Evolutionary conservation across 2,797 vertebrate species (phyloP).

Genomic region (Sebastes hopkinsi): DNA sequence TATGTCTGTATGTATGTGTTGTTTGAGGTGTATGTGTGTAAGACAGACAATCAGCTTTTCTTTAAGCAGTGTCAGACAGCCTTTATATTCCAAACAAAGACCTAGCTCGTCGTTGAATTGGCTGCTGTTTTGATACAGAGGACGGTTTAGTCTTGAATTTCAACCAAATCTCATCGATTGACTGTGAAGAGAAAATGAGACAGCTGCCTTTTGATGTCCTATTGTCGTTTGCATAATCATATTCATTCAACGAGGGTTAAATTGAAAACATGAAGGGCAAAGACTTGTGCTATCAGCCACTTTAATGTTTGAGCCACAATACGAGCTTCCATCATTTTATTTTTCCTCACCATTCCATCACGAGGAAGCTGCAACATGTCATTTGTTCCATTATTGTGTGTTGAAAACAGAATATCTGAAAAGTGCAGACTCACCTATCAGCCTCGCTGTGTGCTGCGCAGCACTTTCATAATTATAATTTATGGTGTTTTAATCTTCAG

Average conservation of each 20-base stretch:
- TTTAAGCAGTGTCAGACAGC: neutral
- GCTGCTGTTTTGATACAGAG: conserved; percentile 11
- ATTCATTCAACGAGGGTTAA: conserved; percentile 40
- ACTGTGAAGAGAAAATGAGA: conserved; percentile 30
- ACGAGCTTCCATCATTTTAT: neutral
- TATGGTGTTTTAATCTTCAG: neutral
- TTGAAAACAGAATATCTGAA: neutral
- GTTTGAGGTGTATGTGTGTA: neutral
- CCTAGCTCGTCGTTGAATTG: neutral
- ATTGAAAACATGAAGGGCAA: conserved; percentile 30
- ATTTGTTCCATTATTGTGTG: conserved; percentile 5
- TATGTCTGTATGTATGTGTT: neutral
- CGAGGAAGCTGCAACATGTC: neutral
- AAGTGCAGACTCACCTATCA: neutral
- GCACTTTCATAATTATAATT: conserved; percentile 1
- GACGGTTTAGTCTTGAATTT: conserved; percentile 28
- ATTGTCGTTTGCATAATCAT: conserved; percentile 48
- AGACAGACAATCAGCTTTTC: neutral
- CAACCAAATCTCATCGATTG: conserved; percentile 25
- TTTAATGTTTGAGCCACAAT: conserved; percentile 14
- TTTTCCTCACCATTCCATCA: neutral
- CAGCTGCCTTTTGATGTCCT: conserved; percentile 32
- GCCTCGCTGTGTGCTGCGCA: neutral
- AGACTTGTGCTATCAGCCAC: neutral
- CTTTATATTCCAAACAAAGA: conserved; percentile 14